These are phyloP conservation scores for Drosophila lacertosa DNA, from an alignment of 1,140 invertebrate species.

Conservation along the genomic window DNA sequence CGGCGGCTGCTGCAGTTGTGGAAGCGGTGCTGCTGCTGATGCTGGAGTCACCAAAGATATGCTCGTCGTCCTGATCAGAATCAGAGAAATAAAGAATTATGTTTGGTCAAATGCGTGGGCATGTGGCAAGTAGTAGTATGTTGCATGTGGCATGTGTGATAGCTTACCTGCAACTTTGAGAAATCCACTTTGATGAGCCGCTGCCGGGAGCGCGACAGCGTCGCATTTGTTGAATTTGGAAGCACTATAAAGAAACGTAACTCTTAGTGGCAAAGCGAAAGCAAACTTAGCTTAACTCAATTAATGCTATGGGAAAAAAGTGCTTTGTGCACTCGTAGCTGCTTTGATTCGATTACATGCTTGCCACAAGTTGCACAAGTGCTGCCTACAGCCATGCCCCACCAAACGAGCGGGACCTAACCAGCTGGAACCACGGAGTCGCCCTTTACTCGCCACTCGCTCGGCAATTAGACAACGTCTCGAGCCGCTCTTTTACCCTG, in stretches of 20 bases:
- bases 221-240: conserved; percentile 68
- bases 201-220: conserved; percentile 81
- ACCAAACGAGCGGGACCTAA: neutral
- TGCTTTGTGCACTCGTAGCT: conserved; percentile 15
- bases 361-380: conserved; percentile 29
- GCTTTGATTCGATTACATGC: conserved; percentile 65
- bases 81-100: conserved; percentile 10
- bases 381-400: neutral
- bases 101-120: neutral
- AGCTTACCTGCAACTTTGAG: conserved; percentile 86
- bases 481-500: conserved; percentile 38
- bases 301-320: conserved; percentile 40
- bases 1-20: conserved; percentile 39
- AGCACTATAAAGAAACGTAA: conserved; percentile 71
- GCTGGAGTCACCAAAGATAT: conserved; percentile 75
- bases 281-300: conserved; percentile 11
- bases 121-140: conserved; percentile 10
- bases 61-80: conserved; percentile 72
- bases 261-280: conserved; percentile 33
- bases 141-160: neutral
- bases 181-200: conserved; percentile 89
- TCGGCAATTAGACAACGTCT: conserved; percentile 49
- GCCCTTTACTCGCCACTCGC: conserved; percentile 22
- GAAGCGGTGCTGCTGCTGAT: conserved; percentile 62
- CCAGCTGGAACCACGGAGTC: conserved; percentile 5